Evolutionary conservation across 2,113 vertebrate genomes (phyloP).

Genomic region (Atlantisia rogersi): DNA sequence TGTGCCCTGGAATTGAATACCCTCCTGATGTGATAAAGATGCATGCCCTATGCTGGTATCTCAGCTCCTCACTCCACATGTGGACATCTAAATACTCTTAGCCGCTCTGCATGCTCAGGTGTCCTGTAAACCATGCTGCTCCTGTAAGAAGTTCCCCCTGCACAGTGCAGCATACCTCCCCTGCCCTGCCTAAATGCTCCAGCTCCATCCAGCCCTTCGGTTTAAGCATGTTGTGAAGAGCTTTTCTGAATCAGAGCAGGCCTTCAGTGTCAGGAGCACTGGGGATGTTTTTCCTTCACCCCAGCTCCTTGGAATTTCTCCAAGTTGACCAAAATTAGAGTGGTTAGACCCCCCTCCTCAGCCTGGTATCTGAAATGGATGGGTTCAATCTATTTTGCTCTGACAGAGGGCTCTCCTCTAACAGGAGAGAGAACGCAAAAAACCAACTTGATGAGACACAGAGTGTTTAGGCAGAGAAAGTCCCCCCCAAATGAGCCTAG

Average conservation of each 20-base stretch:
- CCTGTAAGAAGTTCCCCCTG: not conserved
- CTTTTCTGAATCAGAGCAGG: not conserved
- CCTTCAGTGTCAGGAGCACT: not conserved
- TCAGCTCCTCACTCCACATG: rapidly evolving
- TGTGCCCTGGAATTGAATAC: not conserved
- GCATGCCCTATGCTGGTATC: not conserved
- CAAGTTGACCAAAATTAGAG: not conserved
- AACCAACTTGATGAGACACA: not conserved
- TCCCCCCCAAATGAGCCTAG: not conserved
- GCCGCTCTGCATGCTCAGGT: not conserved
- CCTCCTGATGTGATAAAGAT: not conserved
- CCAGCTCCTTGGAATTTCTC: not conserved
- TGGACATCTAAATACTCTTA: not conserved
- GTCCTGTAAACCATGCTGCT: not conserved
- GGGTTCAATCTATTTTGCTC: not conserved
- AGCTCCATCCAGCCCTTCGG: not conserved
- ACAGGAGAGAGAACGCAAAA: not conserved
- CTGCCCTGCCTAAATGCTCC: not conserved
- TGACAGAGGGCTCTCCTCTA: not conserved
- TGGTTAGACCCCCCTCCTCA: not conserved
- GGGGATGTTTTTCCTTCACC: not conserved
- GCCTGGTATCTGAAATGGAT: not conserved
- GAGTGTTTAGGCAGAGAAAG: not conserved
- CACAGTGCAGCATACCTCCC: rapidly evolving
- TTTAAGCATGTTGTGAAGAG: not conserved